A percentile compares a stretch with the other conserved stretches of the same genome.
Conservation (phyloP, 2,888 invertebrate species). For the Suillia variegata region DNA sequence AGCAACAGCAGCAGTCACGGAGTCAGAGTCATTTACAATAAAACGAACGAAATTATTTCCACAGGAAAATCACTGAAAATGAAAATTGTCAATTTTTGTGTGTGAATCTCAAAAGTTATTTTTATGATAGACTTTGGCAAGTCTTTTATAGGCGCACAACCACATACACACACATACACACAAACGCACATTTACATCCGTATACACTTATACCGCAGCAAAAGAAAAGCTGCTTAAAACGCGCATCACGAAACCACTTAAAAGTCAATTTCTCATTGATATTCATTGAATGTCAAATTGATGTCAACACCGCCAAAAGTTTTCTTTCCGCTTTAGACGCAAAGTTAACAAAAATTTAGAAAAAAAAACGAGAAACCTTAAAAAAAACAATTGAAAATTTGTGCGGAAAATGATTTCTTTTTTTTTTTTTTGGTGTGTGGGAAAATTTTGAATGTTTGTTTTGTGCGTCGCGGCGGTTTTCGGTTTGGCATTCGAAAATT, state of each 20-base stretch:
- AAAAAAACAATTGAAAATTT: too few relatives aligned
- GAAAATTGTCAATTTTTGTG: not conserved
- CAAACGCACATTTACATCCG: not conserved
- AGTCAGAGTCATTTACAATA: not conserved
- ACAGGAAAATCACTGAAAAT: not conserved
- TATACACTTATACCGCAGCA: not conserved
- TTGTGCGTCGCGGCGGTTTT: too few relatives aligned
- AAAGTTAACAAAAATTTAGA: too few relatives aligned
- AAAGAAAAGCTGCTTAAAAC: not conserved
- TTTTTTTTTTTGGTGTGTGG: too few relatives aligned
- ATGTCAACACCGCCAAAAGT: slow-evolving; percentile 17
- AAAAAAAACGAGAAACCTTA: too few relatives aligned
- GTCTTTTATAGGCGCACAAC: not conserved
- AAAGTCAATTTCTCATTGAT: slow-evolving; percentile 34
- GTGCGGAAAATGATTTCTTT: too few relatives aligned
- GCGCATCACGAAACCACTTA: slow-evolving; percentile 5
- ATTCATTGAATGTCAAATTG: slow-evolving; percentile 31
- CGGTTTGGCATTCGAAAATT: too few relatives aligned
- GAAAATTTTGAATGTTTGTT: too few relatives aligned
- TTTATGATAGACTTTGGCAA: not conserved
- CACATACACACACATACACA: not conserved
- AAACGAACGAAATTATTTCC: not conserved
- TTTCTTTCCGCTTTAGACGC: not conserved
- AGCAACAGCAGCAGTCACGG: too few relatives aligned
- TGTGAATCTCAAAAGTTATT: not conserved